Base-by-base conservation (phyloP, 2,113 vertebrate species). In the Pteronura brasiliensis region DNA sequence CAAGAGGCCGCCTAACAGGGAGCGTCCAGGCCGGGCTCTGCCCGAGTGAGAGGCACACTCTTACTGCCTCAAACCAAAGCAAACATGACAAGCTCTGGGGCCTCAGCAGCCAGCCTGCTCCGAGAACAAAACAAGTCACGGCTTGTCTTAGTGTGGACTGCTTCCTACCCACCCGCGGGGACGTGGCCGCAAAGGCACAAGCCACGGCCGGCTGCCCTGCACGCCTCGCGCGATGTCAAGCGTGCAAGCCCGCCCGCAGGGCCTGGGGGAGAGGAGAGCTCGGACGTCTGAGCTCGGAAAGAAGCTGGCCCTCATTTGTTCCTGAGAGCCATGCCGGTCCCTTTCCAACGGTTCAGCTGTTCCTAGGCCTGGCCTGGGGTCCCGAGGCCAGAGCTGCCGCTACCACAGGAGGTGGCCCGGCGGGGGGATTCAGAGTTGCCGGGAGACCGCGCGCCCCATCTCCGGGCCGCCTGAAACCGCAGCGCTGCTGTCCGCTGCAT, bases 341-440 rank as follows among this genome's bases (percentile, higher is more conserved):
- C 92, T 97, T 98, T 95, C 88, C 65, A 12, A 25, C 79, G 76
- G 74, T 81, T 80, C 61, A 80, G 95, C 67, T 96, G 88, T 57
- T 57, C 55, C 55, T 7, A 57, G 55, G 20, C 18, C 20, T 81
- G 55, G 20, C 18, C 20, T 81, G 93, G 49, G 80, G 63, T 90
- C 97, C 67, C 42, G 72, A 95, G 96, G 96, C 47, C 88, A 89
- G 0, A 0, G 14, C n/a, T 74, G 36, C 90, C 87, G 67, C 67
- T 21, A 82, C 72, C 92, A 83, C 93, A 36, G 0, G 7, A 95
- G 47, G 87, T 63, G 6, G 34, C 93, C 39, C 34, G 39, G 25
- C 55, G 74, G 79, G 80, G 29, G 34, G 4, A 25, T 7, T 90
- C 9, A 7, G 9, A 59, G 39, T 27, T 4, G 14, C 52, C 3